Evolutionary conservation across 2,797 vertebrate genomes (phyloP).

Genomic region (Helicolenus hilgendorfi): DNA sequence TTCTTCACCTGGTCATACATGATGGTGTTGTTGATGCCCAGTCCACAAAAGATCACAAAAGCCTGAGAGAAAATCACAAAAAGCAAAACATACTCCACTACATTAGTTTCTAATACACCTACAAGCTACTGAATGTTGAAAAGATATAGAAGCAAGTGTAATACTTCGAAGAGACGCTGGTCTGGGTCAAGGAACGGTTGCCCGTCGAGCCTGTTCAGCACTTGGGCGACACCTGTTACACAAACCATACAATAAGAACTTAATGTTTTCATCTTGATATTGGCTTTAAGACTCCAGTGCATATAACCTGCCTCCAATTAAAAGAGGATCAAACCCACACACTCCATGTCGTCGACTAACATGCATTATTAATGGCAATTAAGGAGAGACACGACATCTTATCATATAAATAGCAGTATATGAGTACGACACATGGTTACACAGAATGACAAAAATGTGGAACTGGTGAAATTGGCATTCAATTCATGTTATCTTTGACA

Average conservation of each 20-base stretch:
- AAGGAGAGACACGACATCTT: constrained; percentile 14
- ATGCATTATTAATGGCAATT: constrained; percentile 53
- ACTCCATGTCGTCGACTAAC: constrained; percentile 37
- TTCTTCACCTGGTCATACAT: constrained; percentile 99
- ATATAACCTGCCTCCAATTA: constrained; percentile 50
- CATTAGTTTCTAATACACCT: not conserved
- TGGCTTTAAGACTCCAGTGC: not conserved
- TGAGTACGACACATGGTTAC: not conserved
- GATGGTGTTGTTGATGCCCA: constrained; percentile 99
- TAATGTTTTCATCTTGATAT: constrained; percentile 9
- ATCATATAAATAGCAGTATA: not conserved
- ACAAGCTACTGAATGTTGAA: too few relatives aligned
- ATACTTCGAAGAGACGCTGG: constrained; percentile 98
- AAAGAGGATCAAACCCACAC: constrained; percentile 65
- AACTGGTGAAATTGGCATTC: constrained; percentile 6
- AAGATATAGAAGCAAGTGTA: not conserved
- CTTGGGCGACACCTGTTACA: constrained; percentile 96
- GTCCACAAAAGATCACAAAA: constrained; percentile 99
- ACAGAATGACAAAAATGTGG: not conserved
- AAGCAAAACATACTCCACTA: not conserved
- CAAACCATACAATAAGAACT: constrained; percentile 27
- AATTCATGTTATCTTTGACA: constrained; percentile 26
- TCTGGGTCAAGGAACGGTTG: constrained; percentile 98
- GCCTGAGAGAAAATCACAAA: constrained; percentile 88
- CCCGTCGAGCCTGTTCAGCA: constrained; percentile 97